Evolutionary conservation across 2,888 invertebrate species (phyloP).

Genomic region (Spodoptera exigua): DNA sequence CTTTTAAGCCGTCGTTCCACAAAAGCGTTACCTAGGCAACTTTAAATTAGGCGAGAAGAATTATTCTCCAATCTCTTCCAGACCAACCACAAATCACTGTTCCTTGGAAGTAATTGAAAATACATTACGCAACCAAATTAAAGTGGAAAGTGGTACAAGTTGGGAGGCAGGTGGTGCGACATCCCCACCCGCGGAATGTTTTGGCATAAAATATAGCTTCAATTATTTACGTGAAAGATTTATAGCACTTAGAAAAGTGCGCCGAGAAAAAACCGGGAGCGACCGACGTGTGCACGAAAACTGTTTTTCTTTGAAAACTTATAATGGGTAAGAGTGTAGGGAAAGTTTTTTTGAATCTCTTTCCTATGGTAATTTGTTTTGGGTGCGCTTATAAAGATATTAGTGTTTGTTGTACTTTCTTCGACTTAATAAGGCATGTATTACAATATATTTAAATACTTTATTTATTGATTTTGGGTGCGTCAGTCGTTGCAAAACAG

Average conservation of each 20-base stretch:
- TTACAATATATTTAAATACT: no score
- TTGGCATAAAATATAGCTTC: slow-evolving; percentile 90
- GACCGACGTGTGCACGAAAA: slow-evolving; percentile 88
- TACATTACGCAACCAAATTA: slow-evolving; percentile 90
- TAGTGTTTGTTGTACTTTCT: slow-evolving; percentile 72
- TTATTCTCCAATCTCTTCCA: slow-evolving; percentile 83
- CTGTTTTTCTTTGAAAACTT: slow-evolving; percentile 89
- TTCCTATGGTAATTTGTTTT: slow-evolving; percentile 89
- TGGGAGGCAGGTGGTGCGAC: slow-evolving; percentile 86
- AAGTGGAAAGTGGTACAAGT: slow-evolving; percentile 89
- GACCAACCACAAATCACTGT: slow-evolving; percentile 86
- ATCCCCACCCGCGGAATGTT: slow-evolving; percentile 87
- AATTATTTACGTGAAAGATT: slow-evolving; percentile 90
- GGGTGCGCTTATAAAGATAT: slow-evolving; percentile 84
- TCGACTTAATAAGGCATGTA: slow-evolving; percentile 42
- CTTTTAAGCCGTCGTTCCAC: slow-evolving; percentile 42
- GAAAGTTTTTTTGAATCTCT: slow-evolving; percentile 87
- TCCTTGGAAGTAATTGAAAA: slow-evolving; percentile 89
- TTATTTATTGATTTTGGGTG: neutral
- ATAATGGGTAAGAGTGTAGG: slow-evolving; percentile 88
- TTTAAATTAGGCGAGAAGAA: slow-evolving; percentile 83
- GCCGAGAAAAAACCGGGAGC: slow-evolving; percentile 87
- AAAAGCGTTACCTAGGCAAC: slow-evolving; percentile 64
- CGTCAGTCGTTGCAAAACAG: no score
- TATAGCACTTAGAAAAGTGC: slow-evolving; percentile 89